Conservation (phyloP, 2,113 vertebrate species). For the Dasyprocta punctata region DNA sequence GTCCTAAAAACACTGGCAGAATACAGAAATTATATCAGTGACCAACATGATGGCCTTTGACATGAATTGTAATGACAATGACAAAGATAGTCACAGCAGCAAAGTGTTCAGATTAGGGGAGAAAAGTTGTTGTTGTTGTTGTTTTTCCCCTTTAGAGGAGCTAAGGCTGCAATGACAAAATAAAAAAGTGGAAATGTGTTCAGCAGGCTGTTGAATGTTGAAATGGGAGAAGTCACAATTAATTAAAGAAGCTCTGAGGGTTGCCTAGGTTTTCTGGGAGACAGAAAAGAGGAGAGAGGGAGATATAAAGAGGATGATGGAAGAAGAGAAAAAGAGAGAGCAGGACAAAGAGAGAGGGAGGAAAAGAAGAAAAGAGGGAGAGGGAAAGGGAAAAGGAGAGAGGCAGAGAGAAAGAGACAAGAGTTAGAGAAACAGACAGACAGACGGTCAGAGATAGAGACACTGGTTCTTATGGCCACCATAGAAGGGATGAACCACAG, state of each 20-base stretch:
- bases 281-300: neutral
- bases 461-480: neutral
- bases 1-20: neutral
- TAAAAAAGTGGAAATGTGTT: neutral
- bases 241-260: neutral
- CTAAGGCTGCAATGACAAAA: neutral
- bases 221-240: neutral
- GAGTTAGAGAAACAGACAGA: fast-evolving
- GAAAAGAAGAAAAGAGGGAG: neutral
- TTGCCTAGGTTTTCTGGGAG: neutral
- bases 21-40: neutral
- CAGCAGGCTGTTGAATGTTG: neutral
- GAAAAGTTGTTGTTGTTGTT: neutral
- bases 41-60: neutral
- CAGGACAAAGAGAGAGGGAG: neutral
- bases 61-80: neutral
- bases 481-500: neutral
- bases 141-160: neutral
- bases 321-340: too few species aligned
- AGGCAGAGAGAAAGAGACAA: too few species aligned
- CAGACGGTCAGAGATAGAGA: neutral
- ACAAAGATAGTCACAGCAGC: neutral
- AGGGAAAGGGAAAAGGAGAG: too few species aligned
- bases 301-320: neutral
- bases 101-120: neutral